phyloP scores from a whole-genome alignment of 1,140 invertebrate genomes.

The Vollenhovia emeryi region DNA sequence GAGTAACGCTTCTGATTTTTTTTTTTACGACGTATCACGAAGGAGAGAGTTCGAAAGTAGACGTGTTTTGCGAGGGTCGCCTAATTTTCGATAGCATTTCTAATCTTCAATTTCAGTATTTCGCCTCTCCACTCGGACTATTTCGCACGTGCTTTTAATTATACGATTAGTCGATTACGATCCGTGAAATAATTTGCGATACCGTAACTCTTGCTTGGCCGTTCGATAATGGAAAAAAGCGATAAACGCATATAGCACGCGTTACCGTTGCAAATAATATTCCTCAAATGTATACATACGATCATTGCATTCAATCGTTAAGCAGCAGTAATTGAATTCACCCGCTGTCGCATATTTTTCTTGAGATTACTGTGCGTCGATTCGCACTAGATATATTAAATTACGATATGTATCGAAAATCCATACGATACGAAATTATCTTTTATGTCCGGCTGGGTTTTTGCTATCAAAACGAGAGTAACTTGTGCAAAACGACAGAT shows the following conservation, averaged over 20 bases:
- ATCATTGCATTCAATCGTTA: conserved; percentile 69
- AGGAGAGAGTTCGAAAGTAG: neutral
- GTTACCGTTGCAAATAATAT: neutral
- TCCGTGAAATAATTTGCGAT: neutral
- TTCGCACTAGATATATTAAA: conserved; percentile 58
- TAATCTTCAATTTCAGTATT: neutral
- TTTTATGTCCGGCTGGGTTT: neutral
- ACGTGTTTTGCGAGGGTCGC: neutral
- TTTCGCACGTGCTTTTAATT: neutral
- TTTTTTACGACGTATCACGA: neutral
- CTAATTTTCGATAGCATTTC: neutral
- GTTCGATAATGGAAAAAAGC: neutral
- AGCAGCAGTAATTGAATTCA: conserved; percentile 77
- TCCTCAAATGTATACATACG: neutral
- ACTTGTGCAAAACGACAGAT: neutral
- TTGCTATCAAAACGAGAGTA: neutral
- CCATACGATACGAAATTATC: neutral
- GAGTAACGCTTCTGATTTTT: conserved; percentile 34
- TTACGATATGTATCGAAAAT: conserved; percentile 49
- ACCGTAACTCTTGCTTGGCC: neutral
- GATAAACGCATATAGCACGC: conserved; percentile 4
- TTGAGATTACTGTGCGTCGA: conserved; percentile 54
- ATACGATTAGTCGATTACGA: neutral
- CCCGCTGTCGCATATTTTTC: conserved; percentile 63
- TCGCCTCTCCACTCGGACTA: neutral